Percentiles rank a stretch among this genome's conserved stretches.
These are phyloP conservation scores for Alviniconcha strummeri DNA, from an alignment of 2,888 invertebrate species.

Conservation along the genomic window DNA sequence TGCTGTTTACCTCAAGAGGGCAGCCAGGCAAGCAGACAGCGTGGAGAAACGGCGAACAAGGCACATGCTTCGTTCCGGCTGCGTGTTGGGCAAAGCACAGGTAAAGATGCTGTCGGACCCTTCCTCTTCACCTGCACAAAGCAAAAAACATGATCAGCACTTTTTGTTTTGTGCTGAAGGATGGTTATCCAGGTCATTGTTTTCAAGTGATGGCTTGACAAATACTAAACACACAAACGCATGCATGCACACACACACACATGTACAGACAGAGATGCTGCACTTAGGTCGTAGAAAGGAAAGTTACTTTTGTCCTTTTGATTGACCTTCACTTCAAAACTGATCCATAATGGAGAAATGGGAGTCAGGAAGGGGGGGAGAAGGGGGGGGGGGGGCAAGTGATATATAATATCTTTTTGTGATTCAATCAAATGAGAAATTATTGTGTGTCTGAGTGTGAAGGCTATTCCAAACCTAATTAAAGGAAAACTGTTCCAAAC, in stretches of 20 bases:
- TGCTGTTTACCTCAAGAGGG: constrained; percentile 12
- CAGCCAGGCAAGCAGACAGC: constrained; percentile 15
- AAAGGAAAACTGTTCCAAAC: too few relatives aligned
- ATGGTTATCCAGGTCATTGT: neutral
- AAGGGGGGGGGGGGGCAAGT: too few relatives aligned
- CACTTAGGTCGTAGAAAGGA: too few relatives aligned
- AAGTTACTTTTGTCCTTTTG: too few relatives aligned
- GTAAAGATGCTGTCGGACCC: neutral
- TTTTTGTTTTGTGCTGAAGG: neutral
- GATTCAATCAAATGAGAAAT: too few relatives aligned
- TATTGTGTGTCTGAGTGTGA: too few relatives aligned
- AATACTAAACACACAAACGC: neutral
- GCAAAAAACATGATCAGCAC: neutral
- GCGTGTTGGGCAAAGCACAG: neutral
- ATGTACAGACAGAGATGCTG: neutral
- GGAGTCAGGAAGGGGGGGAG: neutral
- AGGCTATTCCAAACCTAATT: too few relatives aligned
- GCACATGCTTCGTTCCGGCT: constrained; percentile 5
- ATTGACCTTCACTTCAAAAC: neutral
- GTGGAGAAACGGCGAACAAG: constrained; percentile 19
- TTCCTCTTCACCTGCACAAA: neutral
- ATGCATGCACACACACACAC: neutral
- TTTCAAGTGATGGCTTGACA: neutral
- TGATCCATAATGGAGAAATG: neutral
- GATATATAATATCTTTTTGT: too few relatives aligned